These are phyloP conservation scores for Otocyon megalotis DNA, from an alignment of 2,113 vertebrate species.

Conservation along the genomic window DNA sequence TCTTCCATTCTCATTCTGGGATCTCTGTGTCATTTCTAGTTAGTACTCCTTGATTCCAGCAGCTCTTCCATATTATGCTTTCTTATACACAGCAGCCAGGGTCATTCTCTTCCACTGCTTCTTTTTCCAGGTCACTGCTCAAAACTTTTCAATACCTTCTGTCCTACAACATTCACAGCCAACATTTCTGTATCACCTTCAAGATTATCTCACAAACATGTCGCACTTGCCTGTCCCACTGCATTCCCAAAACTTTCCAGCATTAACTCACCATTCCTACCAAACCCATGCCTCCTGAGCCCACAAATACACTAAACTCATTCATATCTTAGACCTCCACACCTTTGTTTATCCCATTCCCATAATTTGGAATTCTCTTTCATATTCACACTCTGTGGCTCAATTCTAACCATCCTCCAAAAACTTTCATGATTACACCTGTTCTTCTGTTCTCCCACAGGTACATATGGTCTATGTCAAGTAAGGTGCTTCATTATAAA, in stretches of 20 bases:
- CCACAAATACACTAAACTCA: background rate
- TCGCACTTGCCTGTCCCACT: background rate
- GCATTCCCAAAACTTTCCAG: background rate
- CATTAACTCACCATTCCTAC: background rate
- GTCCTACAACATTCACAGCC: background rate
- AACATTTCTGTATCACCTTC: background rate
- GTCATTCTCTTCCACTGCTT: background rate
- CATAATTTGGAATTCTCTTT: constrained; percentile 11
- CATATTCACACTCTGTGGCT: background rate
- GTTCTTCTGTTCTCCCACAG: background rate
- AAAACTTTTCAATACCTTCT: background rate
- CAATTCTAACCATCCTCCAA: background rate
- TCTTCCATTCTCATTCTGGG: background rate
- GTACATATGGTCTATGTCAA: background rate
- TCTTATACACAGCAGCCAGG: background rate
- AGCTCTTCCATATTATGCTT: background rate
- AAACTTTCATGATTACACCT: background rate
- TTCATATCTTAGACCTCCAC: background rate
- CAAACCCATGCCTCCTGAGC: background rate
- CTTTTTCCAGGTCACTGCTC: background rate
- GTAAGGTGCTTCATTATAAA: background rate
- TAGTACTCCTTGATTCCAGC: background rate
- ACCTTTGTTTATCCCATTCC: background rate
- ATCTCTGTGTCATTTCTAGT: background rate
- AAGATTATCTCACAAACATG: background rate